phyloP scores from a whole-genome alignment of 2,113 vertebrate genomes.

The Salminus brasiliensis region DNA sequence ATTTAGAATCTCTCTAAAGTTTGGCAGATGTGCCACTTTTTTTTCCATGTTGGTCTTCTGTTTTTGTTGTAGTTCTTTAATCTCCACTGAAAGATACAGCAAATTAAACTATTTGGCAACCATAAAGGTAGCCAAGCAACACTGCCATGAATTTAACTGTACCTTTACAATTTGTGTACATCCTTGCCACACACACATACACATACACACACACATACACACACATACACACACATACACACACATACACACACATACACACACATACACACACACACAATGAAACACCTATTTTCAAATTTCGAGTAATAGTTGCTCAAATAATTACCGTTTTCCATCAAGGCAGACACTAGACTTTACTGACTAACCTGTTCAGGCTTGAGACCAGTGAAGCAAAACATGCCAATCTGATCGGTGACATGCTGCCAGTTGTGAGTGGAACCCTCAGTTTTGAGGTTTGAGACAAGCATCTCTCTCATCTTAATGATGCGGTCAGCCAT shows the following conservation, averaged over 20 bases:
- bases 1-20: no score
- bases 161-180: no score
- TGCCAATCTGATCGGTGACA: slow-evolving; percentile 95
- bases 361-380: slow-evolving; percentile 91
- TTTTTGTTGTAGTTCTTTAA: no score
- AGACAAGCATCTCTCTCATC: slow-evolving; percentile 92
- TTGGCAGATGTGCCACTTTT: no score
- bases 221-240: no score
- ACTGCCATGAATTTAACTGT: background rate
- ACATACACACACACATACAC: no score
- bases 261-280: no score
- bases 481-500: slow-evolving; percentile 96
- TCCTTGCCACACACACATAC: no score
- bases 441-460: slow-evolving; percentile 92
- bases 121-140: background rate
- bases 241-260: no score
- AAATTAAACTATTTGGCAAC: background rate
- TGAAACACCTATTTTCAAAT: background rate
- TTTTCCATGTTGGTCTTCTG: no score
- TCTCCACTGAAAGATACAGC: no score
- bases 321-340: background rate
- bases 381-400: slow-evolving; percentile 98
- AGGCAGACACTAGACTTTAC: background rate
- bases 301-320: background rate
- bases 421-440: slow-evolving; percentile 95